Percentiles rank a stretch among this genome's conserved stretches.
phyloP scores from a whole-genome alignment of 1,140 invertebrate species.

The Hycleus cichorii region DNA sequence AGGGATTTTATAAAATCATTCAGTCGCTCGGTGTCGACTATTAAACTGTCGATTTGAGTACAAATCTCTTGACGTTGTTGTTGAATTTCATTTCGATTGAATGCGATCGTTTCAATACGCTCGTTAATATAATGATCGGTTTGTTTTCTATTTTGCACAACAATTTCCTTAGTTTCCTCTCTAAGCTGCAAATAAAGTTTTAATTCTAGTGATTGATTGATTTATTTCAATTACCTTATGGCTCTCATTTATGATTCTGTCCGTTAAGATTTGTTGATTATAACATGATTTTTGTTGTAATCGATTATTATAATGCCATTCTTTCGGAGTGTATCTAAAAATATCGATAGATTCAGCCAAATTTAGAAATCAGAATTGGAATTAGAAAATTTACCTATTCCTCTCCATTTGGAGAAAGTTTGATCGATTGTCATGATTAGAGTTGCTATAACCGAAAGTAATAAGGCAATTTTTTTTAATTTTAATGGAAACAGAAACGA shows the following conservation, averaged over 20 bases:
- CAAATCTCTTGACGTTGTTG: slow-evolving; percentile 65
- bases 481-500: too few relatives aligned
- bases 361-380: too few relatives aligned
- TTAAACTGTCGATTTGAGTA: slow-evolving; percentile 62
- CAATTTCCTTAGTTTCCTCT: slow-evolving; percentile 56
- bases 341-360: too few relatives aligned
- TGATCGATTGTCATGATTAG: too few relatives aligned
- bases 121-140: slow-evolving; percentile 66
- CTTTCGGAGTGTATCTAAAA: slow-evolving; percentile 53
- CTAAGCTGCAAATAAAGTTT: slow-evolving; percentile 39
- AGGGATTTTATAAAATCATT: slow-evolving; percentile 59
- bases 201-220: neutral
- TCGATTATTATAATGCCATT: slow-evolving; percentile 65
- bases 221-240: slow-evolving; percentile 24
- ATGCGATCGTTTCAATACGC: slow-evolving; percentile 73
- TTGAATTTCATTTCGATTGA: slow-evolving; percentile 68
- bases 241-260: slow-evolving; percentile 51
- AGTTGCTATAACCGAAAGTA: too few relatives aligned
- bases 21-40: slow-evolving; percentile 59
- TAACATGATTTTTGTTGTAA: slow-evolving; percentile 56
- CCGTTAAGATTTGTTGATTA: slow-evolving; percentile 64
- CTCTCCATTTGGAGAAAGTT: too few relatives aligned
- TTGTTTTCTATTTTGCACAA: slow-evolving; percentile 60
- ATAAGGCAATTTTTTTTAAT: too few relatives aligned
- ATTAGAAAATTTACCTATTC: too few relatives aligned